Evolutionary conservation across 2,797 vertebrate genomes (phyloP).

Genomic region (Peromyscus attwateri): DNA sequence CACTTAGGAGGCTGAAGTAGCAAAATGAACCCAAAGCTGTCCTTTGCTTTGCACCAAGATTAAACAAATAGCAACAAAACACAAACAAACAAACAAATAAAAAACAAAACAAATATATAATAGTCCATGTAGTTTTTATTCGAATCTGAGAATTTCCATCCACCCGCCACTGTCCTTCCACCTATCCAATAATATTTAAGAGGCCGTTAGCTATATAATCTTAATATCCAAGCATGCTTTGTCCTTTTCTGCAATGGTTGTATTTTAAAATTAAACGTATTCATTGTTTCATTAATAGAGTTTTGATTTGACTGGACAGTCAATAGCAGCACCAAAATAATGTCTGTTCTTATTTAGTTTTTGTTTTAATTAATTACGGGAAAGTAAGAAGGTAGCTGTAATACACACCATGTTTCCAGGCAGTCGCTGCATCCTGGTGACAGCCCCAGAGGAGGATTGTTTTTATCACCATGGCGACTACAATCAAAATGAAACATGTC

Average conservation of each 20-base stretch:
- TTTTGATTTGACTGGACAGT: not conserved
- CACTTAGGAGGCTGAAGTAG: not conserved
- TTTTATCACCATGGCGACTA: not conserved
- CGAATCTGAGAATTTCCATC: not conserved
- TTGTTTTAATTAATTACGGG: not conserved
- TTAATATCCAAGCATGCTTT: not conserved
- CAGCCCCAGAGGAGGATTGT: not conserved
- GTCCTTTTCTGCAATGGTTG: not conserved
- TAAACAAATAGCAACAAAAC: not conserved
- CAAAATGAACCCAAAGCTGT: not conserved
- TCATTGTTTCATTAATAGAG: not conserved
- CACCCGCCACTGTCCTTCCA: not conserved
- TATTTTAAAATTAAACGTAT: not conserved
- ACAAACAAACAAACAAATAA: not conserved
- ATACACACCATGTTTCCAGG: not conserved
- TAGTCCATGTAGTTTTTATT: not conserved
- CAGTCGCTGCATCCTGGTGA: fast-evolving
- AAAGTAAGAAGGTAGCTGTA: not conserved
- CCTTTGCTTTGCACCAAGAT: not conserved
- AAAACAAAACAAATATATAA: not conserved
- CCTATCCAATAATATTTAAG: not conserved
- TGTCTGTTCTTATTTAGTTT: not conserved
- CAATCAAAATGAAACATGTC: not conserved
- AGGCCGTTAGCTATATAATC: not conserved
- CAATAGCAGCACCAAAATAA: not conserved